Evolutionary conservation across 1,140 invertebrate genomes (phyloP).

Genomic region (Drosophila sechellia): DNA sequence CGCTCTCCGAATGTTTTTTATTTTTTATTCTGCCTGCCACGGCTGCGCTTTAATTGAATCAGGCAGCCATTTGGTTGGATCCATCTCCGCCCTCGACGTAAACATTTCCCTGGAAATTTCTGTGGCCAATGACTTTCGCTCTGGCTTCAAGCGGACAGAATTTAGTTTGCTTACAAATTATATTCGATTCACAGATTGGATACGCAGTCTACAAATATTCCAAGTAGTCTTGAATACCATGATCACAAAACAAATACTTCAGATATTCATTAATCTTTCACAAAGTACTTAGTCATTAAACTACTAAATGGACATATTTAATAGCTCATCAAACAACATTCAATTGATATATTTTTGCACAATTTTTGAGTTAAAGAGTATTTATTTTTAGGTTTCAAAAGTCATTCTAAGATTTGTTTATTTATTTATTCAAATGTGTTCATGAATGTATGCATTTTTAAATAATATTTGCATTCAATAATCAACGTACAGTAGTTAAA

Average conservation of each 20-base stretch:
- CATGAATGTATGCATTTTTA: no score
- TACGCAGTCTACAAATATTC: conserved; percentile 21
- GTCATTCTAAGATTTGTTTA: no score
- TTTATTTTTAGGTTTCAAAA: no score
- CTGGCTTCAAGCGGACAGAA: conserved; percentile 16
- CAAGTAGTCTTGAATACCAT: not conserved
- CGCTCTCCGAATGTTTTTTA: conserved; percentile 46
- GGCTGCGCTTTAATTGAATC: conserved; percentile 61
- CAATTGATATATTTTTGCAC: no score
- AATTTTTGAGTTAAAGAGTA: no score
- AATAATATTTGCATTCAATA: no score
- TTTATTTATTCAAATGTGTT: no score
- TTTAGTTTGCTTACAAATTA: conserved; percentile 41
- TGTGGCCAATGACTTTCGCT: conserved; percentile 67
- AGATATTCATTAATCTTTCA: conserved; percentile 8
- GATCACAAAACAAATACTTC: not conserved
- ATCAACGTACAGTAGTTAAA: no score
- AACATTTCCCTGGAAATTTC: conserved; percentile 26
- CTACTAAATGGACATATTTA: no score
- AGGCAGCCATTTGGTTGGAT: conserved; percentile 38
- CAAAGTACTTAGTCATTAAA: not conserved
- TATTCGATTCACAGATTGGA: conserved; percentile 38
- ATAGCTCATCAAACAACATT: no score
- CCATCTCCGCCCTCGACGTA: conserved; percentile 6
- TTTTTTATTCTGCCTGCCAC: conserved; percentile 55